Evolutionary conservation across 2,113 vertebrate species (phyloP).

Genomic region (Periophthalmodon schlosseri): DNA sequence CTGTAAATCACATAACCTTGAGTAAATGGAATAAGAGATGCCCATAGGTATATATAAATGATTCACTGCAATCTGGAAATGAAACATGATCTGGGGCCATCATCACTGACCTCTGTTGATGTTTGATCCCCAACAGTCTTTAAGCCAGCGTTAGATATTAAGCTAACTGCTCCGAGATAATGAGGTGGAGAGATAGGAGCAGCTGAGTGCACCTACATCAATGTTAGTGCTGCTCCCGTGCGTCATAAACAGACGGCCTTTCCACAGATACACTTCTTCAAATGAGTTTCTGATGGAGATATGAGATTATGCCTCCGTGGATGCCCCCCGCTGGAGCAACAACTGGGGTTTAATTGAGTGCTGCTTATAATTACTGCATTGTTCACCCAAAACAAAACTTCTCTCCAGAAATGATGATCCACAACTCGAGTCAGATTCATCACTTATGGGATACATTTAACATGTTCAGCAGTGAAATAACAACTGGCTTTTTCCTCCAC

Average conservation of each 20-base stretch:
- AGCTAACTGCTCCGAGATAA: background rate
- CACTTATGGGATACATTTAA: background rate
- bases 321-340: background rate
- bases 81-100: background rate
- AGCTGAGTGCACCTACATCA: background rate
- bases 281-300: constrained; percentile 20
- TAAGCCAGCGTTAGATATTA: background rate
- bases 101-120: constrained; percentile 15
- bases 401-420: background rate
- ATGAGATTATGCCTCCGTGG: constrained; percentile 23
- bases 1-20: background rate
- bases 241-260: constrained; percentile 12
- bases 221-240: background rate
- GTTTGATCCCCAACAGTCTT: constrained; percentile 1
- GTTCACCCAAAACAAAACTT: constrained; percentile 16
- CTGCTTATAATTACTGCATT: constrained; percentile 1
- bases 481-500: background rate
- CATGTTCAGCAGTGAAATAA: background rate
- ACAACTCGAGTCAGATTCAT: background rate
- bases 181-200: constrained; percentile 13
- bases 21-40: background rate
- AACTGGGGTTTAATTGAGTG: constrained; percentile 12
- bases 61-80: constrained; percentile 3
- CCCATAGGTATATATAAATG: background rate
- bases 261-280: constrained; percentile 3